These are phyloP conservation scores for Fulica atra DNA, from an alignment of 2,113 vertebrate genomes.

Conservation along the genomic window DNA sequence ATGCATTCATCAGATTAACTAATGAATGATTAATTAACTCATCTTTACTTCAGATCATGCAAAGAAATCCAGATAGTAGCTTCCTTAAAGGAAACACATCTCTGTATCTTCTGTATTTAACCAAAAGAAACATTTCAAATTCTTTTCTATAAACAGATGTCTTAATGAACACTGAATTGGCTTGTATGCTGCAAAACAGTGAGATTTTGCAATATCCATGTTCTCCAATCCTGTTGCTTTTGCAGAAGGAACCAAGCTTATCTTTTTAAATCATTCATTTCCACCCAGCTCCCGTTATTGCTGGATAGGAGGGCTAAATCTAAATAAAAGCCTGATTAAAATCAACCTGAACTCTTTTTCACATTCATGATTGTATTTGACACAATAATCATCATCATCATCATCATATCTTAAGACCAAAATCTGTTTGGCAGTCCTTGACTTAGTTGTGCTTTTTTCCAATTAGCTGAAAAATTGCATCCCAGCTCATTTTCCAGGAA, in stretches of 20 bases:
- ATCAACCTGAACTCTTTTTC: conserved; percentile 58
- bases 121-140: background rate
- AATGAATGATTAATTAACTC: background rate
- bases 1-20: background rate
- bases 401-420: conserved; percentile 62
- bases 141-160: background rate
- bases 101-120: background rate
- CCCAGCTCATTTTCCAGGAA: conserved; percentile 50
- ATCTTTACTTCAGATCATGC: background rate
- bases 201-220: background rate
- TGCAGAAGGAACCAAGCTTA: background rate
- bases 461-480: conserved; percentile 75
- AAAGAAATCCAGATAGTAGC: background rate
- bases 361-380: conserved; percentile 75
- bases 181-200: background rate
- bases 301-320: conserved; percentile 48
- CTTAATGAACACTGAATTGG: background rate
- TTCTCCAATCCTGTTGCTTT: conserved; percentile 5
- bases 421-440: conserved; percentile 72
- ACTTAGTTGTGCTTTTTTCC: conserved; percentile 68
- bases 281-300: conserved; percentile 50
- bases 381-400: conserved; percentile 73
- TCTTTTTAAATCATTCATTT: conserved; percentile 41
- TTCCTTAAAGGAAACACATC: background rate
- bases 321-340: conserved; percentile 62